Percentiles rank a stretch among this genome's conserved stretches.
Conservation (phyloP, 2,797 vertebrate genomes). For the Trichosurus vulpecula region DNA sequence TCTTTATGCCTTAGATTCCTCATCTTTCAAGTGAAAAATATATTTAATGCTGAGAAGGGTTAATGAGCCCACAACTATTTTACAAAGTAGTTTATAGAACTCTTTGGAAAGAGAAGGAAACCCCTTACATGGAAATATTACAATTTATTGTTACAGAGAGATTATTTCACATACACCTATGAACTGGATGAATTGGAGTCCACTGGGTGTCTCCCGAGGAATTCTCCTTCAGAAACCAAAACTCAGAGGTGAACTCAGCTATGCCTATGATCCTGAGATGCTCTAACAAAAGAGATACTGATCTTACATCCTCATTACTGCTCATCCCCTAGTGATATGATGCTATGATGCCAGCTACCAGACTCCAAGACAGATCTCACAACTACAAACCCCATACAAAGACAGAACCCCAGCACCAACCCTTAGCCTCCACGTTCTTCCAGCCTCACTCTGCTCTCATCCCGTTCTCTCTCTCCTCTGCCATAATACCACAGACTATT, state of each 20-base stretch:
- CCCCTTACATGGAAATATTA: neutral
- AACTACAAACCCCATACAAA: neutral
- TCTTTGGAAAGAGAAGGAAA: neutral
- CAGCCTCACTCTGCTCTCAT: neutral
- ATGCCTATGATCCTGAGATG: neutral
- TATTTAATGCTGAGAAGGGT: neutral
- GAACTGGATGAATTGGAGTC: neutral
- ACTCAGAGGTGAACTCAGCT: neutral
- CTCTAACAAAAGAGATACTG: neutral
- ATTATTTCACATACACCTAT: neutral
- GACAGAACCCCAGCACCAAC: neutral
- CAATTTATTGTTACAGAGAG: neutral
- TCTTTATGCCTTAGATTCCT: constrained; percentile 8
- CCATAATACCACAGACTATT: neutral
- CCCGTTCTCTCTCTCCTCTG: neutral
- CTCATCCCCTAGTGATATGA: neutral
- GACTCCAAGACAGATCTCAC: neutral
- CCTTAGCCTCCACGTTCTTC: neutral
- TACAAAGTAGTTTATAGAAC: neutral
- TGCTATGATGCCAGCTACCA: neutral
- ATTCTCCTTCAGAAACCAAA: neutral
- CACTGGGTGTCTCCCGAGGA: neutral
- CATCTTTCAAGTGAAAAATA: neutral
- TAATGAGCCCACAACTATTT: neutral
- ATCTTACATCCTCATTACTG: neutral